These are phyloP conservation scores for Penelope pileata DNA, from an alignment of 2,113 vertebrate species.

Conservation along the genomic window DNA sequence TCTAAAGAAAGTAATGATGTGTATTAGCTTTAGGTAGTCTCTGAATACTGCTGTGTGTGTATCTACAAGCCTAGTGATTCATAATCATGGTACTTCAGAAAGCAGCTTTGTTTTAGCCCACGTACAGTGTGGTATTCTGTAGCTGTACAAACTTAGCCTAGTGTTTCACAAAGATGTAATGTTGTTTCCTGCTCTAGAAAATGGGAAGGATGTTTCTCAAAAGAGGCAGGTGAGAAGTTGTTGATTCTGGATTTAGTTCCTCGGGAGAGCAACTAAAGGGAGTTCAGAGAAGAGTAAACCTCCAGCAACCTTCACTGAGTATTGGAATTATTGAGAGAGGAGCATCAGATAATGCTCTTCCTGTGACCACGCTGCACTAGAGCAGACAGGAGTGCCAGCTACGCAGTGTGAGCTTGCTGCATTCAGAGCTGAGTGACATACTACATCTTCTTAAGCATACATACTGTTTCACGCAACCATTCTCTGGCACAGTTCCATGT, in stretches of 20 bases:
- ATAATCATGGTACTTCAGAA: not conserved
- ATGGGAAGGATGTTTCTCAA: not conserved
- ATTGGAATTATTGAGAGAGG: not conserved
- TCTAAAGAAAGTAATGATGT: not conserved
- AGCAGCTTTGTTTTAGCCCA: not conserved
- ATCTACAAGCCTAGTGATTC: not conserved
- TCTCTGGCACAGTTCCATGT: not conserved
- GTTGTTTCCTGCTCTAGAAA: not conserved
- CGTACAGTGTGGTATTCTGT: not conserved
- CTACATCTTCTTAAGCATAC: rapidly evolving
- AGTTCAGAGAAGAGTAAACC: not conserved
- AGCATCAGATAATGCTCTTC: not conserved
- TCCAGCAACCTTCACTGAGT: not conserved
- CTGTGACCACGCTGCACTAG: not conserved
- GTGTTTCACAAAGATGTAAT: not conserved
- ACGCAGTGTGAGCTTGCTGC: not conserved
- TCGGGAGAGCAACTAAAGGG: not conserved
- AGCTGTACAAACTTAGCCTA: not conserved
- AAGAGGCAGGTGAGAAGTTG: not conserved
- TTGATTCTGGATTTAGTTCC: too few species aligned
- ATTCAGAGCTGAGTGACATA: not conserved
- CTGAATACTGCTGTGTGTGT: not conserved
- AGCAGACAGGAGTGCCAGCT: not conserved
- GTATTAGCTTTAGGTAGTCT: not conserved
- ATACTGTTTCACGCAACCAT: not conserved